phyloP scores from a whole-genome alignment of 1,140 invertebrate genomes.

The Polypedilum vanderplanki region DNA sequence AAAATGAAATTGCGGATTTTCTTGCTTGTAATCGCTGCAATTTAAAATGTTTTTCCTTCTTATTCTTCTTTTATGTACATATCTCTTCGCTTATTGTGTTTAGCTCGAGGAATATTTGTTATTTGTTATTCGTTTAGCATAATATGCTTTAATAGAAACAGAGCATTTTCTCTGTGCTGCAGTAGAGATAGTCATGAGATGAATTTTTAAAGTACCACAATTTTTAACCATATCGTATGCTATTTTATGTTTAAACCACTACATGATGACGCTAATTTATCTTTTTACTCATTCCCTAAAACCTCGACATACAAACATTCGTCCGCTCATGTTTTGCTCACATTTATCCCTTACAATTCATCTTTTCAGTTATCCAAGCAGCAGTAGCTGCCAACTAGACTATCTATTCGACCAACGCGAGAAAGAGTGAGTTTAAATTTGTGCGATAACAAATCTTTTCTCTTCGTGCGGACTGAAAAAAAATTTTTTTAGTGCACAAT shows the following conservation, averaged over 20 bases:
- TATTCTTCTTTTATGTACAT: too few species aligned
- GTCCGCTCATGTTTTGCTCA: not conserved
- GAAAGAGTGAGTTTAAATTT: not conserved
- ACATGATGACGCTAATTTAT: slow-evolving; percentile 26
- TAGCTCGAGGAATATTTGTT: too few species aligned
- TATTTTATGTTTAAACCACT: slow-evolving; percentile 19
- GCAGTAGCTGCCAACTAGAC: not conserved
- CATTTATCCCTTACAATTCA: not conserved
- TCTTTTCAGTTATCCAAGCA: slow-evolving; percentile 1
- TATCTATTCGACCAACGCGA: not conserved
- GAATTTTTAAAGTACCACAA: not conserved
- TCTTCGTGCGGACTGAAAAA: not conserved
- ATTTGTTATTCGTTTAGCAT: too few species aligned
- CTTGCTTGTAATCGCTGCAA: too few species aligned
- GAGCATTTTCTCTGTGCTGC: too few species aligned
- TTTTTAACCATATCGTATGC: slow-evolving; percentile 18
- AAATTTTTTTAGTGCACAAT: not conserved
- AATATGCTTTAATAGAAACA: too few species aligned
- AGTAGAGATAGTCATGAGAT: too few species aligned
- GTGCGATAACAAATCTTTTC: not conserved
- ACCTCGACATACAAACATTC: not conserved
- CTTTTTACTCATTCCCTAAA: not conserved
- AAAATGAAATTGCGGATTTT: too few species aligned
- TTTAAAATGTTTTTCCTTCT: too few species aligned
- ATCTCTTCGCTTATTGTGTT: too few species aligned